Evolutionary conservation across 2,888 invertebrate genomes (phyloP), one percentile per base, ranked within the genome.

Genomic region (Pachydiplax longipennis): DNA sequence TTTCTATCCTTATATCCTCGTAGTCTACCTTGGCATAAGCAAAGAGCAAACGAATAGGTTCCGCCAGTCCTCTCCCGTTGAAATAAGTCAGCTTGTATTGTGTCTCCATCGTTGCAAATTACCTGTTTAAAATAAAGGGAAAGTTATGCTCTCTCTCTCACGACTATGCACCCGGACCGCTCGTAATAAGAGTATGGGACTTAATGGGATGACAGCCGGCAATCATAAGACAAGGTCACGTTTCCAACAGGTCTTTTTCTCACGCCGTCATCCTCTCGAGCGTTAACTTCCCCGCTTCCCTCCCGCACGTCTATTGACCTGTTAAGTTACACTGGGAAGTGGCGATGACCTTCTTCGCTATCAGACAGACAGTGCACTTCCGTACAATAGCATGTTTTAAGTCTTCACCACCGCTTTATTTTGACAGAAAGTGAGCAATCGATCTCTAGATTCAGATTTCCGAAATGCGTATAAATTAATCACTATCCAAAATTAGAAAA

Each of bases 41-140:
- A 92, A 95, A 95, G 91, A 95, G 94, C 92, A 95, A 94, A 81
- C 95, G 94, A 91, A 95, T 95, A 92, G 95, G 94, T 93, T 95
- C 95, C 48, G 95, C 95, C 80, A 95, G 93, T 12, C 95, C 95
- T 90, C 95, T 94, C 15, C 95, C 94, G 92, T 95, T 95, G 93
- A 95, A 95, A 93, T 95, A 95, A 91, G 95, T 94, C 92, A 95
- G 93, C 93, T 95, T 95, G 93, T 95, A 95, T 61, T 92, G 93
- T 58, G 93, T 92, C 90, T 91, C 90, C 90, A 90, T 90, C 31
- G 53, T 10, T 81, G 25, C 18, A n/a, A 44, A 53, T 73, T 6
- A 73, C 73, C 25, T 31, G 25, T 73, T 73, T 31, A 31, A 22
- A 73, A 73, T 4, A 73, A 73, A 53, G 8, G 25, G 22, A 13